Base-by-base conservation (phyloP, 2,888 invertebrate genomes). In the Drosophila pseudotalamancana region DNA sequence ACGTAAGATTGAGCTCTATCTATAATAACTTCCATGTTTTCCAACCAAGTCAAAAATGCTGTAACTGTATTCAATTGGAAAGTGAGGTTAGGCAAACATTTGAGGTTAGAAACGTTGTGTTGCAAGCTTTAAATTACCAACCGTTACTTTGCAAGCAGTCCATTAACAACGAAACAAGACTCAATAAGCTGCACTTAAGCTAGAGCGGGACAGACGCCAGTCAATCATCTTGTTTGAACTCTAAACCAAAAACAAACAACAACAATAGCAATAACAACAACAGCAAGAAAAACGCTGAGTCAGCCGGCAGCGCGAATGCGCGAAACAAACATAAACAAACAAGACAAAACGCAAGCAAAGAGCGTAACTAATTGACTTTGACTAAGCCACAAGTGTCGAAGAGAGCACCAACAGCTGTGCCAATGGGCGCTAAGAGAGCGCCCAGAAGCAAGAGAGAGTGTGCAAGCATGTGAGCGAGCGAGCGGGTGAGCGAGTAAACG, bases 351-450 rank as follows among this genome's bases (percentile, higher is more conserved):
- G 57, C 75, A 51, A 45, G 34, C 77, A 69, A 83, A 80, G 77
- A 80, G 84, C 84, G 64, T 67, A 77, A 72, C 75, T 70, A 80
- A 83, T 80, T 74, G 74, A 35, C 77, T 67, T 69, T 65, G 50
- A 61, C 39, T 64, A 51, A 67, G 68, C 71, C 67, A 67, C 64
- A 69, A 73, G 65, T 65, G 65, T 59, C 54, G 32, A 71, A 72
- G 69, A 75, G 72, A 40, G 62, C 54, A 49, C 34, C 19, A 42
- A 73, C 72, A 69, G 69, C 69, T 62, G 73, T 56, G 60, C 32
- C 45, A 48, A 46, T 31, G 35, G 46, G 18, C n/a, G 45, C 11
- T 16, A 50, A 43, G 31, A 40, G 45, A 39, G 29, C 45, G 27
- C 6, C 4, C 6, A 42, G 25, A 45, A 16, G 29, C 12, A 21